phyloP scores from a whole-genome alignment of 2,888 invertebrate genomes.

The Hydrotaea cyrtoneurina region DNA sequence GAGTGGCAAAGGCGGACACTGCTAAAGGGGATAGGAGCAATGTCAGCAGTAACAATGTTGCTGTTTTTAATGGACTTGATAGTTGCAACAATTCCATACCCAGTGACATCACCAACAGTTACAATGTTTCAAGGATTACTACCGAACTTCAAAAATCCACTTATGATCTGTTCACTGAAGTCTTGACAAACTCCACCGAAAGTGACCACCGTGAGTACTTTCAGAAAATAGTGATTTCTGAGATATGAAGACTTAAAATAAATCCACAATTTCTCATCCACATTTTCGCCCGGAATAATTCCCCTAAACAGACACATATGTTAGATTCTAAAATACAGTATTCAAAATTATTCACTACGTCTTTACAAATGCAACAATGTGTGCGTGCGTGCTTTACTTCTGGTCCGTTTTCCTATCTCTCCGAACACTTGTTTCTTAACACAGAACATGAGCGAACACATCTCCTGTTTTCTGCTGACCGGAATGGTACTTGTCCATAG shows the following conservation, averaged over 20 bases:
- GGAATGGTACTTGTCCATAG: not conserved
- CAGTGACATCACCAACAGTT: not conserved
- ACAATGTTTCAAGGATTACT: not conserved
- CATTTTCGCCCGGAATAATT: not conserved
- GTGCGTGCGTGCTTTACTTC: too few species aligned
- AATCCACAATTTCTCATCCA: not conserved
- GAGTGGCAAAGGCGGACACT: not conserved
- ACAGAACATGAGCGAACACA: too few species aligned
- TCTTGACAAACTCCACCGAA: not conserved
- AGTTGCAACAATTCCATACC: not conserved
- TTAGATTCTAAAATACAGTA: not conserved
- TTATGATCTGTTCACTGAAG: not conserved
- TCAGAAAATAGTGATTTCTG: constrained; percentile 14
- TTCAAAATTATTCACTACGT: not conserved
- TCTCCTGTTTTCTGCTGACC: not conserved
- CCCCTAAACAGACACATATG: not conserved
- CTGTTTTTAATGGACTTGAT: not conserved
- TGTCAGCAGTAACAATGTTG: constrained; percentile 25
- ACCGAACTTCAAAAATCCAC: not conserved
- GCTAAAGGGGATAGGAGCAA: not conserved
- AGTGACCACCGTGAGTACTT: not conserved
- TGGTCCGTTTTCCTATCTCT: too few species aligned
- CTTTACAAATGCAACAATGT: too few species aligned
- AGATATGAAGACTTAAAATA: not conserved
- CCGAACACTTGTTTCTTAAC: too few species aligned